phyloP scores from a whole-genome alignment of 2,888 invertebrate genomes.

The Zygaena filipendulae region DNA sequence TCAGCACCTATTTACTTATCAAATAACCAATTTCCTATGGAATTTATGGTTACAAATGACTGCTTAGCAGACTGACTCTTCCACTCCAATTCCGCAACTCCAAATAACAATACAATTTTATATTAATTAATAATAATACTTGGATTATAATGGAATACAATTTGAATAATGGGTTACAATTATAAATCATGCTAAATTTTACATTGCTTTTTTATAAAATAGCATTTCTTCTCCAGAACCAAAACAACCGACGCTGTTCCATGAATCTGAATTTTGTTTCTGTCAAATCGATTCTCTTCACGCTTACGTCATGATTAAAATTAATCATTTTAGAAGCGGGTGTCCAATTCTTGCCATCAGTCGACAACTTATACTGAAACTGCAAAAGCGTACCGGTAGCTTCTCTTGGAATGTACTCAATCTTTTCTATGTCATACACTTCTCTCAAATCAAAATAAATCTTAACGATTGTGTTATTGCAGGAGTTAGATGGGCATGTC shows the following conservation, averaged over 20 bases:
- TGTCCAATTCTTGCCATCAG: conserved; percentile 32
- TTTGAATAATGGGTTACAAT: too few species aligned
- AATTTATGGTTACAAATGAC: too few species aligned
- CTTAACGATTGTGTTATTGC: conserved; percentile 14
- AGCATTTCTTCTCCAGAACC: conserved; percentile 39
- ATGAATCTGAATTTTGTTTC: conserved; percentile 30
- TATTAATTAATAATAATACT: too few species aligned
- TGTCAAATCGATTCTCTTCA: conserved; percentile 30
- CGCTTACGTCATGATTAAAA: conserved; percentile 26
- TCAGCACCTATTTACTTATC: too few species aligned
- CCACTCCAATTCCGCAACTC: too few species aligned
- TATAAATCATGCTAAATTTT: too few species aligned
- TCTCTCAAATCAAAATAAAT: conserved; percentile 23
- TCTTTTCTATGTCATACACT: conserved; percentile 25
- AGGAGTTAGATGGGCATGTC: conserved; percentile 19
- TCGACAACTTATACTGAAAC: conserved; percentile 32
- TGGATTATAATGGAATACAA: too few species aligned
- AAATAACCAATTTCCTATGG: too few species aligned
- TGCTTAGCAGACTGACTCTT: too few species aligned
- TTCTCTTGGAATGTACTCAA: conserved; percentile 41
- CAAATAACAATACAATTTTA: too few species aligned
- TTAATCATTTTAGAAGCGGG: conserved; percentile 22
- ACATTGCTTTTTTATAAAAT: conserved; percentile 28
- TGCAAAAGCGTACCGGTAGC: conserved; percentile 42
- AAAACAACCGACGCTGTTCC: conserved; percentile 36